Evolutionary conservation across 2,113 vertebrate species (phyloP).

Genomic region (Grammomys dolichurus): DNA sequence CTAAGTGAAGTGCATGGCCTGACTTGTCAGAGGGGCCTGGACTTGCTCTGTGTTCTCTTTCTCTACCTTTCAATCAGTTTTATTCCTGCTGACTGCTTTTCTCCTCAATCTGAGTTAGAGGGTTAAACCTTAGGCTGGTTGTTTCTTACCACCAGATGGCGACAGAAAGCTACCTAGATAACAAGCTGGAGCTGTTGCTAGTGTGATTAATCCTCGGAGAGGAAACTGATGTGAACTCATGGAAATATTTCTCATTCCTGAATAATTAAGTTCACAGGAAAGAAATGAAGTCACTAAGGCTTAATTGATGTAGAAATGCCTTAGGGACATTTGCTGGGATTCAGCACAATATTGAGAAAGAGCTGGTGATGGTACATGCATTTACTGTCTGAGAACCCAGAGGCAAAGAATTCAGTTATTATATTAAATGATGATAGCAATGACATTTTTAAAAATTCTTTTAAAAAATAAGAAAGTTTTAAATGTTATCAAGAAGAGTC

Average conservation of each 20-base stretch:
- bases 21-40: neutral
- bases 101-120: neutral
- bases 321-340: slow-evolving; percentile 10
- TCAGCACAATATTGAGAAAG: neutral
- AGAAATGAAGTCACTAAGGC: neutral
- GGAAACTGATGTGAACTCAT: neutral
- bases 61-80: neutral
- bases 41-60: neutral
- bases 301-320: slow-evolving; percentile 39
- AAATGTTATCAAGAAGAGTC: neutral
- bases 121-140: neutral
- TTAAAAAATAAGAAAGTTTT: neutral
- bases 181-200: neutral
- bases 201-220: neutral
- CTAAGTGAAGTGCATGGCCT: too few relatives aligned
- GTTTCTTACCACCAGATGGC: slow-evolving; percentile 43
- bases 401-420: neutral
- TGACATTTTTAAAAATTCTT: neutral
- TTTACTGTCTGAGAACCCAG: neutral
- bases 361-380: neutral
- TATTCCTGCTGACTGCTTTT: neutral
- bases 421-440: neutral
- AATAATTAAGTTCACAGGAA: slow-evolving; percentile 49
- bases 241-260: slow-evolving; percentile 44
- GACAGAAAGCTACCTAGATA: slow-evolving; percentile 2